Evolutionary conservation across 1,140 invertebrate species (phyloP).

Genomic region (Drosophila orena): DNA sequence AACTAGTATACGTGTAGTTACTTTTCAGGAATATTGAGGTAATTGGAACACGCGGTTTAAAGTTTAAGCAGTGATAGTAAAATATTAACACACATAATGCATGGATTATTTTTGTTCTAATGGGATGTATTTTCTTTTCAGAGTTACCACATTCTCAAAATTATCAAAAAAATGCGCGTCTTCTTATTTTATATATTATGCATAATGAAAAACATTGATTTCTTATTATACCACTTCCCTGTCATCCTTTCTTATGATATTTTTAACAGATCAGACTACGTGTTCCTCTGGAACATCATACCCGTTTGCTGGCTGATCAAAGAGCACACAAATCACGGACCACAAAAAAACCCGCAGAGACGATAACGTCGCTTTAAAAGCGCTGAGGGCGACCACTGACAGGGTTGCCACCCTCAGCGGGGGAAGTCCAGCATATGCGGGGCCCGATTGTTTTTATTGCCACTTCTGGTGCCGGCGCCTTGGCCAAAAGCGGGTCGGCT

Average conservation of each 20-base stretch:
- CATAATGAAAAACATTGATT: too few relatives aligned
- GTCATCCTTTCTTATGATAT: too few relatives aligned
- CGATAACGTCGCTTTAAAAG: conserved; percentile 59
- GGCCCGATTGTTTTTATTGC: conserved; percentile 41
- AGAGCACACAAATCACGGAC: conserved; percentile 7
- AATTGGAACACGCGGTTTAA: too few relatives aligned
- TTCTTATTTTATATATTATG: too few relatives aligned
- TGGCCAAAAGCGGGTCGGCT: conserved; percentile 56
- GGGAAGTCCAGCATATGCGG: conserved; percentile 40
- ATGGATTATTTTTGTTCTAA: too few relatives aligned
- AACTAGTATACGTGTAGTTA: background rate
- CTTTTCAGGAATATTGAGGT: background rate
- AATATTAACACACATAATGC: too few relatives aligned
- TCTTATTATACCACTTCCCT: too few relatives aligned
- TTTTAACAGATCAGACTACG: background rate
- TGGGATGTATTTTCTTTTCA: background rate
- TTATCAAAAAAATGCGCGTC: background rate
- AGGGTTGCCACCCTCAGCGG: conserved; percentile 15
- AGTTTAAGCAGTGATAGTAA: too few relatives aligned
- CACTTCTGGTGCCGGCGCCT: conserved; percentile 55
- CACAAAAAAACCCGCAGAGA: conserved; percentile 16
- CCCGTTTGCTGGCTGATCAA: background rate
- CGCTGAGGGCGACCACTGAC: conserved; percentile 38
- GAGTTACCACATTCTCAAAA: background rate
- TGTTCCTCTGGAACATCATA: background rate